Evolutionary conservation across 2,888 invertebrate species (phyloP).

Genomic region (Pandemis heparana): DNA sequence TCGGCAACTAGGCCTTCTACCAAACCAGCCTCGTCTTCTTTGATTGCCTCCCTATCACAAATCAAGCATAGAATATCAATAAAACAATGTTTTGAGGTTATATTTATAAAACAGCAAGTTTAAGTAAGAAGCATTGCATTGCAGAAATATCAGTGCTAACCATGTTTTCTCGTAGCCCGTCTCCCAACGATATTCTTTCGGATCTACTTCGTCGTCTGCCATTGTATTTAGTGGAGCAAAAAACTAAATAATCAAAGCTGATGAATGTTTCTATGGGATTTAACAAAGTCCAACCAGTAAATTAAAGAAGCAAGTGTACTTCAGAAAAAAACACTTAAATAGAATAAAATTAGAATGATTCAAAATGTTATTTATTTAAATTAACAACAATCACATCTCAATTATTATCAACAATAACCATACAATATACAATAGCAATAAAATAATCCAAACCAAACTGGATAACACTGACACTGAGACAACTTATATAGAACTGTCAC

Average conservation of each 20-base stretch:
- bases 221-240: constrained; percentile 63
- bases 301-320: too few relatives aligned
- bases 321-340: too few relatives aligned
- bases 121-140: constrained; percentile 5
- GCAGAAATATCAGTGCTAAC: constrained; percentile 74
- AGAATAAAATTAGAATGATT: too few relatives aligned
- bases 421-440: too few relatives aligned
- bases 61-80: constrained; percentile 42
- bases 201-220: constrained; percentile 94
- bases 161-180: constrained; percentile 98
- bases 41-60: constrained; percentile 95
- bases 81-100: constrained; percentile 24
- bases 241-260: not conserved
- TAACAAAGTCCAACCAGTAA: too few relatives aligned
- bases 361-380: too few relatives aligned
- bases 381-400: too few relatives aligned
- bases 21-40: constrained; percentile 97
- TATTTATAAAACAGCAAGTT: constrained; percentile 16
- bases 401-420: too few relatives aligned
- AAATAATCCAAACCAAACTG: too few relatives aligned
- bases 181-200: constrained; percentile 97
- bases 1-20: constrained; percentile 96
- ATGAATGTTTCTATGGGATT: not conserved
- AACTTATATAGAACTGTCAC: too few relatives aligned
- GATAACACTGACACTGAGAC: too few relatives aligned